A percentile compares a stretch with the other conserved stretches of the same genome.
Conservation (phyloP, 2,888 invertebrate species). For the Acleris literana region DNA sequence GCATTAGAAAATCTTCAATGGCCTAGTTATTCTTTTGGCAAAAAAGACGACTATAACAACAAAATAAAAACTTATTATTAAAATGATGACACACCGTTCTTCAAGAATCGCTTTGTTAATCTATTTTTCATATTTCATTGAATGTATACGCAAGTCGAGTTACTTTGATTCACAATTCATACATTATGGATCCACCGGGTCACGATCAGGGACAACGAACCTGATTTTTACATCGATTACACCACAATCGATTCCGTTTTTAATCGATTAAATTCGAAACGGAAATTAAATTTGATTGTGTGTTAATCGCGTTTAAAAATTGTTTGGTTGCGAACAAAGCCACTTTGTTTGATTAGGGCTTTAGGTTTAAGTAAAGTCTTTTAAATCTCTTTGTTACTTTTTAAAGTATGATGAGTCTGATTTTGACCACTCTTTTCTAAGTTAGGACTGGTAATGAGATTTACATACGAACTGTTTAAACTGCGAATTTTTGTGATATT, state of each 20-base stretch:
- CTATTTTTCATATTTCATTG: background rate
- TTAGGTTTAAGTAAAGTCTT: background rate
- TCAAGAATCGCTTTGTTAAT: background rate
- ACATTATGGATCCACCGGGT: slow-evolving; percentile 75
- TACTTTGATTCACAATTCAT: slow-evolving; percentile 50
- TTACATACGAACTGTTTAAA: too few species aligned
- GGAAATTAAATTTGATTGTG: slow-evolving; percentile 60
- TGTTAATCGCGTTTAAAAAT: slow-evolving; percentile 51
- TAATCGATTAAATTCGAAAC: slow-evolving; percentile 43
- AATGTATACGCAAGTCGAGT: background rate
- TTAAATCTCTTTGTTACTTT: too few species aligned
- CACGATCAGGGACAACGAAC: slow-evolving; percentile 80
- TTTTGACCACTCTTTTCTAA: too few species aligned
- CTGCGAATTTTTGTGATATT: too few species aligned
- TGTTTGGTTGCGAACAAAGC: background rate
- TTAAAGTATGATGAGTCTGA: too few species aligned
- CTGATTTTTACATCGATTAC: slow-evolving; percentile 72
- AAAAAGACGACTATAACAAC: too few species aligned
- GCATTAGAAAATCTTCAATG: too few species aligned
- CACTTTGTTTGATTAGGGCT: background rate
- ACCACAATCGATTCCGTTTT: slow-evolving; percentile 61
- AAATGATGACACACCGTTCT: background rate
- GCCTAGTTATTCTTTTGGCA: too few species aligned
- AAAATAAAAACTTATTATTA: too few species aligned
- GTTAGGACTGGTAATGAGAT: too few species aligned